phyloP scores from a whole-genome alignment of 2,113 vertebrate species.

The Perca fluviatilis region DNA sequence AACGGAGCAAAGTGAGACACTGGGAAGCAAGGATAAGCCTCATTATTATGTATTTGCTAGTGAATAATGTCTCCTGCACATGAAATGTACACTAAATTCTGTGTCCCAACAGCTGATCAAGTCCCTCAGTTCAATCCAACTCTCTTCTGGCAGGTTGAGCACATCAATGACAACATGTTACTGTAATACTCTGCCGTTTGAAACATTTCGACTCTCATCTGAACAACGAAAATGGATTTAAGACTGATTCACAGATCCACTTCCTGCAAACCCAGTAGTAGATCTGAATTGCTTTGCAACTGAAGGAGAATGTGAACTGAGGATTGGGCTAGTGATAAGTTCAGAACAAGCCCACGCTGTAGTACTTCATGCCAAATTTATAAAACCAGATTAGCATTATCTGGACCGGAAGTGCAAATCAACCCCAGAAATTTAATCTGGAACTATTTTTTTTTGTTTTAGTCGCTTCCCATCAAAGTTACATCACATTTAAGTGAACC shows the following conservation, averaged over 20 bases:
- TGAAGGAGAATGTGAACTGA: slow-evolving; percentile 13
- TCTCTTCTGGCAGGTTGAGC: slow-evolving; percentile 13
- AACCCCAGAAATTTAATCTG: slow-evolving; percentile 56
- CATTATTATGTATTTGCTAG: slow-evolving; percentile 54
- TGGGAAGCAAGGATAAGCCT: slow-evolving; percentile 50
- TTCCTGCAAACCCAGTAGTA: slow-evolving; percentile 25
- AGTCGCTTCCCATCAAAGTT: slow-evolving; percentile 18
- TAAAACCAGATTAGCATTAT: slow-evolving; percentile 25
- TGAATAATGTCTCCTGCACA: slow-evolving; percentile 48
- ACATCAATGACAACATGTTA: slow-evolving; percentile 11
- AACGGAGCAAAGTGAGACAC: slow-evolving; percentile 50
- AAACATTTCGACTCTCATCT: slow-evolving; percentile 21
- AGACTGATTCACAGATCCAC: slow-evolving; percentile 49
- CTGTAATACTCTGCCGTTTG: slow-evolving; percentile 21
- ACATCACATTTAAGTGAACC: slow-evolving; percentile 27
- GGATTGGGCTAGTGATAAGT: slow-evolving; percentile 5
- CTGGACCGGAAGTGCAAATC: slow-evolving; percentile 71
- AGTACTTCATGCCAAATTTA: slow-evolving; percentile 56
- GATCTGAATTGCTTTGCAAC: slow-evolving; percentile 39
- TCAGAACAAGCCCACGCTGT: slow-evolving; percentile 18
- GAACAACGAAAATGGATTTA: slow-evolving; percentile 52
- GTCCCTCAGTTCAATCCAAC: slow-evolving; percentile 2
- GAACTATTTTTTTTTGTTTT: slow-evolving; percentile 19
- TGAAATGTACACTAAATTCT: slow-evolving; percentile 58
- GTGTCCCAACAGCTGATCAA: slow-evolving; percentile 25